phyloP scores from a whole-genome alignment of 2,888 invertebrate genomes.

The Conus canariensis region DNA sequence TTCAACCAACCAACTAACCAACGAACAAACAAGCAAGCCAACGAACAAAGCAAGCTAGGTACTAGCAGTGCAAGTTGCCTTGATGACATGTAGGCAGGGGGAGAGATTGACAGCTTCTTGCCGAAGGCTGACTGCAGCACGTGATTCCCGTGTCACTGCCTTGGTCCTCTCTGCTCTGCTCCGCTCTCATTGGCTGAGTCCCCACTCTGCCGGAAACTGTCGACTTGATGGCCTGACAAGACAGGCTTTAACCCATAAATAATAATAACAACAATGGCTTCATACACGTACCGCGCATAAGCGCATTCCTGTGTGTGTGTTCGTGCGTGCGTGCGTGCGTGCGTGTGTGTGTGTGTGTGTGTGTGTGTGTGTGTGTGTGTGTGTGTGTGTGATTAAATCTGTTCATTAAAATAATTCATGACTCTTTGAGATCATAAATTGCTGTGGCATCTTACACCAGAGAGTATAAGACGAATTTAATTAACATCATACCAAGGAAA shows the following conservation, averaged over 20 bases:
- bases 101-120: neutral
- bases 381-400: neutral
- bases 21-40: neutral
- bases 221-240: neutral
- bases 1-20: neutral
- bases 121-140: neutral
- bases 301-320: neutral
- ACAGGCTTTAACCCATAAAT: no score
- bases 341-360: neutral
- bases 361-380: neutral
- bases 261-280: neutral
- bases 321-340: slow-evolving; percentile 5
- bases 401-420: no score
- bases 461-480: neutral
- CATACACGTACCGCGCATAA: neutral
- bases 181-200: neutral
- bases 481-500: neutral
- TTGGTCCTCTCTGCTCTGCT: no score
- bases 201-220: neutral
- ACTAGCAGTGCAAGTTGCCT: no score
- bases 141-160: neutral
- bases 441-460: neutral
- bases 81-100: neutral
- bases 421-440: neutral
- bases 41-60: no score